These are phyloP conservation scores for Aspidoscelis tigris DNA, from an alignment of 2,113 vertebrate genomes.

Conservation along the genomic window DNA sequence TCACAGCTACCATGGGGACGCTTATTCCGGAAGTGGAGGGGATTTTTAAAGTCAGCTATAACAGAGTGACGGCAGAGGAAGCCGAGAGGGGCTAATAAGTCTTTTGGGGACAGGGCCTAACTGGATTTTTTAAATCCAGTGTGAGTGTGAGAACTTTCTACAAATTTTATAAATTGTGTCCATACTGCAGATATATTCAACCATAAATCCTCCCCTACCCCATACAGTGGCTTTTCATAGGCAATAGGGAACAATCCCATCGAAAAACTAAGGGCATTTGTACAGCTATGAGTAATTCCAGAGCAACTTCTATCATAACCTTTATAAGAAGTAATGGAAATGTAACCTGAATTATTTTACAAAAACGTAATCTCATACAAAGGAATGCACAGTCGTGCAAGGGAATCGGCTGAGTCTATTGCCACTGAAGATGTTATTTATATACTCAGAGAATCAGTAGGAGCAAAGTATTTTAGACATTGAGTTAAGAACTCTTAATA, in stretches of 20 bases:
- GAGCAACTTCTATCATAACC: slow-evolving; percentile 1
- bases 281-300: slow-evolving; percentile 7
- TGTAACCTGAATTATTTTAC: slow-evolving; percentile 5
- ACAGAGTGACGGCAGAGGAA: background rate
- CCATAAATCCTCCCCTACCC: background rate
- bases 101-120: background rate
- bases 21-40: too few relatives aligned
- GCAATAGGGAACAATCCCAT: background rate
- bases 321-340: slow-evolving; percentile 18
- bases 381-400: slow-evolving; percentile 37
- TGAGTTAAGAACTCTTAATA: slow-evolving; percentile 64
- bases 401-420: slow-evolving; percentile 37
- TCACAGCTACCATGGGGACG: too few relatives aligned
- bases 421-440: slow-evolving; percentile 51
- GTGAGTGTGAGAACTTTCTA: background rate
- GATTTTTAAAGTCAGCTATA: too few relatives aligned
- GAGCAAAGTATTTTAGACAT: slow-evolving; percentile 6
- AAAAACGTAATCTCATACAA: background rate
- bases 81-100: background rate
- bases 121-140: background rate
- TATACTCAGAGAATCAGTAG: slow-evolving; percentile 46
- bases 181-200: background rate
- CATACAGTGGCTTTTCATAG: background rate
- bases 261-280: background rate
- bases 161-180: background rate